Percentiles rank a stretch among this genome's conserved stretches.
Conservation (phyloP, 2,797 vertebrate species). For the Hyperoplus immaculatus region DNA sequence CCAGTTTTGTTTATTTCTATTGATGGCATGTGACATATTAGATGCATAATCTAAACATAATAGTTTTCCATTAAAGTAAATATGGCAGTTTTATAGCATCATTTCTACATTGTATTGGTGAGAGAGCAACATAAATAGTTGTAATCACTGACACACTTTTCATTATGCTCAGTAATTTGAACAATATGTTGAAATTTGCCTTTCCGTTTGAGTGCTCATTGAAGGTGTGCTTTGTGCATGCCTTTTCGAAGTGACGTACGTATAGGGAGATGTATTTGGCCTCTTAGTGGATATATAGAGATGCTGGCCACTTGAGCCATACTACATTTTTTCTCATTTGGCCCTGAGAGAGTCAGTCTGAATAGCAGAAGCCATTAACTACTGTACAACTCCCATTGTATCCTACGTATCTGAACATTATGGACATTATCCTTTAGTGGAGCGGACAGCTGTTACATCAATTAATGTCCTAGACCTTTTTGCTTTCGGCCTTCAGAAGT, state of each 20-base stretch:
- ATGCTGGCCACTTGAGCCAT: not conserved
- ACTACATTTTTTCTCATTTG: conserved; percentile 26
- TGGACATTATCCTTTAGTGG: conserved; percentile 27
- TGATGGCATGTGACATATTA: not conserved
- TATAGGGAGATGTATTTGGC: conserved; percentile 3
- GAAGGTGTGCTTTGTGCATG: conserved; percentile 9
- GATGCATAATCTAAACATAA: not conserved
- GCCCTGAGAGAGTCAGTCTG: conserved; percentile 29
- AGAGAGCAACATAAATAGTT: not conserved
- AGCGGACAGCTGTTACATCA: not conserved
- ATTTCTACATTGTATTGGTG: not conserved
- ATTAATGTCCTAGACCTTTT: conserved; percentile 27
- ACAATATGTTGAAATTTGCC: not conserved
- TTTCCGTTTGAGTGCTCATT: not conserved
- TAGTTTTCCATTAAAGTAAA: conserved; percentile 27
- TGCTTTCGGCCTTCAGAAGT: conserved; percentile 14
- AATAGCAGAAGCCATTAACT: conserved; percentile 32
- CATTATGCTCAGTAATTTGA: conserved; percentile 4
- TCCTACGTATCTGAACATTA: conserved; percentile 11
- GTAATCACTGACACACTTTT: conserved; percentile 25
- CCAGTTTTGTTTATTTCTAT: not conserved
- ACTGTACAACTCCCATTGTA: conserved; percentile 18
- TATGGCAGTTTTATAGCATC: not conserved
- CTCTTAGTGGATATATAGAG: conserved; percentile 17
- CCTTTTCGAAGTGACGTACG: not conserved